Conservation (phyloP, 2,888 invertebrate species). For the Pollenia griseotomentosa region DNA sequence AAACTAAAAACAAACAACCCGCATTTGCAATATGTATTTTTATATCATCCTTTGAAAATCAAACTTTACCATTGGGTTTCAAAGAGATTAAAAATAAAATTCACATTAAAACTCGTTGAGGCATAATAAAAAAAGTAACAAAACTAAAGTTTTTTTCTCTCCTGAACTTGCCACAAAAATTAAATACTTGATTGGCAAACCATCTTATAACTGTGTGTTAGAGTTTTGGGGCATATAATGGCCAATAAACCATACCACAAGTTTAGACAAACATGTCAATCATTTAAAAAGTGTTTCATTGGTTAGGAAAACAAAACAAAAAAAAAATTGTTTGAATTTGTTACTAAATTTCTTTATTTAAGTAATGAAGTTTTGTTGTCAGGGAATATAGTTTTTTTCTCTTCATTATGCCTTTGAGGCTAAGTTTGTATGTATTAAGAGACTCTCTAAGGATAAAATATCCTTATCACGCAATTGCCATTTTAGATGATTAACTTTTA, state of each 20-base stretch:
- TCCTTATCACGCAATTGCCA: slow-evolving; percentile 57
- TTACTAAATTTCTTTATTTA: slow-evolving; percentile 54
- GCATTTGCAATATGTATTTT: background rate
- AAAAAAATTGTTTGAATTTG: slow-evolving; percentile 9
- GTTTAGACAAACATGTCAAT: slow-evolving; percentile 42
- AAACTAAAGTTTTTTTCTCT: slow-evolving; percentile 9
- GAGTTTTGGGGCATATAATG: background rate
- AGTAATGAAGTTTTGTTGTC: slow-evolving; percentile 16
- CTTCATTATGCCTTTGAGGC: background rate
- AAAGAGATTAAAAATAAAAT: slow-evolving; percentile 67
- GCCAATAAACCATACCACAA: background rate
- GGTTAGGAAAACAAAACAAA: background rate
- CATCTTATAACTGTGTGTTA: background rate
- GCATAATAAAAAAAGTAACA: slow-evolving; percentile 1
- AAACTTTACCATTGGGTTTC: slow-evolving; percentile 23
- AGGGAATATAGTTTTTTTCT: background rate
- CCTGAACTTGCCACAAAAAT: slow-evolving; percentile 35
- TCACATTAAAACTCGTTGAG: slow-evolving; percentile 57
- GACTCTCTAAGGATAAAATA: slow-evolving; percentile 15
- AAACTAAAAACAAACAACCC: slow-evolving; percentile 34
- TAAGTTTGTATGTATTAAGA: background rate
- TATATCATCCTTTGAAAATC: background rate
- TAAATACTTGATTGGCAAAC: slow-evolving; percentile 33
- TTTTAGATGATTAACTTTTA: slow-evolving; percentile 68
- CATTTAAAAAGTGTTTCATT: slow-evolving; percentile 47